Conservation (phyloP, 1,140 invertebrate genomes). For the Drosophila leontia region DNA sequence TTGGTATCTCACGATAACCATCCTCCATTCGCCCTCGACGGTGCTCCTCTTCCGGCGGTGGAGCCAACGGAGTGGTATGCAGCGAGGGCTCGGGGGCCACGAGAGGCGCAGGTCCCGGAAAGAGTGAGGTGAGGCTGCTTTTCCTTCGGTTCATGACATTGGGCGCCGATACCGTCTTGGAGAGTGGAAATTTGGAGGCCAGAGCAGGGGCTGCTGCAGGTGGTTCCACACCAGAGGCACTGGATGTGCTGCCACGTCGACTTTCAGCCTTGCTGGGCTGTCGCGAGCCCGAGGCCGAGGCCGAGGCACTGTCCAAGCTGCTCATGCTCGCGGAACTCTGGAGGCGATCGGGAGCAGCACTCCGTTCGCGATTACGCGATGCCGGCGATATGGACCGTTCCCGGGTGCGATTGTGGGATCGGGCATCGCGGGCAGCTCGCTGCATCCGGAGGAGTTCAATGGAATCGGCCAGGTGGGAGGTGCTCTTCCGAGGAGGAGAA, state of each 20-base stretch:
- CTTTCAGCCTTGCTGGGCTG: constrained; percentile 61
- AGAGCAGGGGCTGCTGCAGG: constrained; percentile 5
- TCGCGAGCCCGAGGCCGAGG: constrained; percentile 39
- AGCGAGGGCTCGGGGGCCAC: constrained; percentile 68
- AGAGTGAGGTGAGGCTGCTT: constrained; percentile 69
- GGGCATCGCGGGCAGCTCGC: constrained; percentile 59
- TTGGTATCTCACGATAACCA: constrained; percentile 71
- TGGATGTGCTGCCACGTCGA: constrained; percentile 75
- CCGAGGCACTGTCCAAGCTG: constrained; percentile 67
- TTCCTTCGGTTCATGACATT: constrained; percentile 65
- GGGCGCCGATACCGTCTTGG: constrained; percentile 73
- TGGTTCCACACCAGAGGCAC: constrained; percentile 44
- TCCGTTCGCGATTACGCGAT: constrained; percentile 51
- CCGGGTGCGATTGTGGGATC: constrained; percentile 59
- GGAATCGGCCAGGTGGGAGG: constrained; percentile 63
- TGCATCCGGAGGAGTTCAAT: constrained; percentile 73
- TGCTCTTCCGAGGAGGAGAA: constrained; percentile 51
- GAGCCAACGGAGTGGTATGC: constrained; percentile 56
- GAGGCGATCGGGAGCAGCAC: constrained; percentile 71
- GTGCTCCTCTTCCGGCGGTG: constrained; percentile 8
- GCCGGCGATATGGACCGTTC: constrained; percentile 62
- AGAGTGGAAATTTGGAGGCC: constrained; percentile 60
- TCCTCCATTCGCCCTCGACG: constrained; percentile 41
- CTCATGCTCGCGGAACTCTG: constrained; percentile 75
- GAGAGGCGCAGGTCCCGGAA: constrained; percentile 76